Base-by-base conservation (phyloP, 2,797 vertebrate species). In the Acipenser ruthenus region DNA sequence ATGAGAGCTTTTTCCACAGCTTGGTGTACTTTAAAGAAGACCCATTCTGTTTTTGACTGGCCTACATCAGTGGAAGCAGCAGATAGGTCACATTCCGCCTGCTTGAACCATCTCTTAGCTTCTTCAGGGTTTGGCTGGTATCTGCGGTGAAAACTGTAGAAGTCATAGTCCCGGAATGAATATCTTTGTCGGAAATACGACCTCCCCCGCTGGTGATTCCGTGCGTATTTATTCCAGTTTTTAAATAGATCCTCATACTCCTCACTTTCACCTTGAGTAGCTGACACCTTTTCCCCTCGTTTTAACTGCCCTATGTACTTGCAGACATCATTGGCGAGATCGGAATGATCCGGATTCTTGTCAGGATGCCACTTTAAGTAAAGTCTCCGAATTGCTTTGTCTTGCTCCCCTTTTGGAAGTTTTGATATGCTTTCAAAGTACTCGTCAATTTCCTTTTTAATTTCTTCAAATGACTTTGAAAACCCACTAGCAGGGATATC, bases 361-460 rank as follows among this genome's bases (percentile, higher is more conserved):
- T 80, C 78, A 49, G 78, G 78, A 52, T 80, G 78, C 49, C 76
- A 78, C 15, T 69, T 73, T 0, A 80, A 59, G 55, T 80, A 78
- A 8, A 80, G 72, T 7, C 78, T 68, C 50, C 75, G 68, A 49
- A 78, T 58, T 8, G 73, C 76, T 50, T 75, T 76, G 11, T 3
- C 62, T 18, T 59, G 69, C 61, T 78, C 76, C 4, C 62, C 66
- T 37, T 70, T 47, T 1, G 73, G 74, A 8, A 78, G 65, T 11
- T 50, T 49, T 65, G 72, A 73, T n/a, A 80, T 70, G 63, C 73
- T 58, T 18, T 18, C 58, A 50, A 80, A 68, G 49, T 59, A 66
- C 6, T 52, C 47, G 13, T 78, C 73, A 60, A 80, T 69, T 15
- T 78, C 75, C 63, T 72, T 67, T 65, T 77, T 77, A 15, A 73